phyloP scores from a whole-genome alignment of 35 echinoderm and acorn worm genomes.

The Heliocidaris tuberculata region DNA sequence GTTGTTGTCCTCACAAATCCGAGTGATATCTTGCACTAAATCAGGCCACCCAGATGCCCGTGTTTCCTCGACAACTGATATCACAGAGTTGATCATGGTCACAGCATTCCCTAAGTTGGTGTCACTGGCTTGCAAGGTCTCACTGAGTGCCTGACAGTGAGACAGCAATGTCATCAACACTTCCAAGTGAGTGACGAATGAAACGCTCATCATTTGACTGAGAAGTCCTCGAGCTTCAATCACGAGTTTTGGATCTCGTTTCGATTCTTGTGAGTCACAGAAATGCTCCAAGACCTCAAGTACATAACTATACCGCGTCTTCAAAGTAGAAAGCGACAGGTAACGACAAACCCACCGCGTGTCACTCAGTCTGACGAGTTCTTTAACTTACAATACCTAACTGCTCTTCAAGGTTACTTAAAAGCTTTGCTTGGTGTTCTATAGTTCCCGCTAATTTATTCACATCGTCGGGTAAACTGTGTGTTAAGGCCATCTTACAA shows the following conservation, averaged over 20 bases:
- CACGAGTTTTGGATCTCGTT: slow-evolving; percentile 51
- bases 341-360: slow-evolving; percentile 53
- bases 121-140: slow-evolving; percentile 52
- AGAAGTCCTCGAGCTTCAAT: slow-evolving; percentile 54
- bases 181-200: too few species aligned
- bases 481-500: too few species aligned
- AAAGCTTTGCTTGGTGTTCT: too few species aligned
- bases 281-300: slow-evolving; percentile 54
- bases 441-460: too few species aligned
- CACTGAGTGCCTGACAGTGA: slow-evolving; percentile 16
- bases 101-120: slow-evolving; percentile 42
- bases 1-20: slow-evolving; percentile 41
- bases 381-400: too few species aligned
- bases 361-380: slow-evolving; percentile 44
- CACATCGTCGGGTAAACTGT: too few species aligned
- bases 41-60: slow-evolving; percentile 47
- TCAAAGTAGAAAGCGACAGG: slow-evolving; percentile 42
- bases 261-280: slow-evolving; percentile 34
- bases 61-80: too few species aligned
- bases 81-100: slow-evolving; percentile 48
- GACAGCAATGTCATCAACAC: too few species aligned
- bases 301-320: slow-evolving; percentile 39
- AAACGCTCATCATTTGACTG: too few species aligned
- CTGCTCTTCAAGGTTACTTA: too few species aligned
- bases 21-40: slow-evolving; percentile 23